These are phyloP conservation scores for Cephus pulcher DNA, from an alignment of 2,888 invertebrate species.

Conservation along the genomic window DNA sequence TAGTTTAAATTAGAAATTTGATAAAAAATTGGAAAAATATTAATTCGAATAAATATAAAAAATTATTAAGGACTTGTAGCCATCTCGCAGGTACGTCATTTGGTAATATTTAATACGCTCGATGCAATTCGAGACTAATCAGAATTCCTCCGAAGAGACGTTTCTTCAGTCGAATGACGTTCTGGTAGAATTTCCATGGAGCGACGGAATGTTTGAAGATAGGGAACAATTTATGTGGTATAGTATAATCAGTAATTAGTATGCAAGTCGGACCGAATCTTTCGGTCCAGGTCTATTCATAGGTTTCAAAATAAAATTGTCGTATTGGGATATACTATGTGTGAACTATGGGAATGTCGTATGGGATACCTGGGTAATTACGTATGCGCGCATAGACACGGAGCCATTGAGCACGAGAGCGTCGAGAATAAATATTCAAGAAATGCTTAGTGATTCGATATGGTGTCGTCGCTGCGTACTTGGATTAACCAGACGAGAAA, in stretches of 20 bases:
- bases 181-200: not conserved
- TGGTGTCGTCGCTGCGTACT: not conserved
- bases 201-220: not conserved
- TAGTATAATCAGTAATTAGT: not conserved
- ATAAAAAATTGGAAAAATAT: not conserved
- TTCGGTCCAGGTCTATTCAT: not conserved
- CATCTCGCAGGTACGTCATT: not conserved
- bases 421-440: not conserved
- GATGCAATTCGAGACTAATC: no score
- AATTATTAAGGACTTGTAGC: not conserved
- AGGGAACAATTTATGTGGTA: not conserved
- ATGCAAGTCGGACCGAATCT: not conserved
- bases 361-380: not conserved
- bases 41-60: no score
- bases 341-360: not conserved
- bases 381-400: not conserved
- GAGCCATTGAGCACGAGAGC: not conserved
- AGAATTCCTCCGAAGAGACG: not conserved
- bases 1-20: not conserved
- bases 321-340: not conserved
- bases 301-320: not conserved
- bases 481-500: not conserved
- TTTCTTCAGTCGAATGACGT: not conserved
- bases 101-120: not conserved
- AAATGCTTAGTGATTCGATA: not conserved